Percentiles rank a stretch among this genome's conserved stretches.
Conservation (phyloP, 1,140 invertebrate genomes). For the Leucophenga varia region DNA sequence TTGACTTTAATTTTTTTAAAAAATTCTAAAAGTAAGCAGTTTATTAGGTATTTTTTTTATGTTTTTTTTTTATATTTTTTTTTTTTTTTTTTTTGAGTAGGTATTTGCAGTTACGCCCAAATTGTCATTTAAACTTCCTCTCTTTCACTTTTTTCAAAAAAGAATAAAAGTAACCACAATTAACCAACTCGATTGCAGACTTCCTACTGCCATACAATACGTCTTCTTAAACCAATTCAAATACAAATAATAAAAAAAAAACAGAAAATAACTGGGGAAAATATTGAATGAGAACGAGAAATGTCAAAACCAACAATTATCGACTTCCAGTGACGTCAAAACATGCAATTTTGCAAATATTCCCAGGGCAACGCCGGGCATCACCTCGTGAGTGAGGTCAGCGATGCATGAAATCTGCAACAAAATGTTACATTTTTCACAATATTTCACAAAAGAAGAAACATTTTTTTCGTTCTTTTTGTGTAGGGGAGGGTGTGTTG, state of each 20-base stretch:
- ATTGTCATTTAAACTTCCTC: slow-evolving; percentile 8
- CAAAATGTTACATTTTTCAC: slow-evolving; percentile 26
- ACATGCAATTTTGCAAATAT: no score
- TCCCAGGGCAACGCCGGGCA: not conserved
- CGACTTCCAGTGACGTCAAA: not conserved
- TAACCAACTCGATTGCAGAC: slow-evolving; percentile 23
- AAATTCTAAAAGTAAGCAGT: no score
- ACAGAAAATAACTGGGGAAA: no score
- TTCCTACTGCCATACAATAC: slow-evolving; percentile 7
- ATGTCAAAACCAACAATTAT: not conserved
- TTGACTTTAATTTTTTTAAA: no score
- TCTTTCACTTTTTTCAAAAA: slow-evolving; percentile 1
- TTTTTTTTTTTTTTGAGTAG: slow-evolving; percentile 1
- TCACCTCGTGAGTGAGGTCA: not conserved
- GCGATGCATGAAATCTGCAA: slow-evolving; percentile 18
- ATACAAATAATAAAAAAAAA: not conserved
- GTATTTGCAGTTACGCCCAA: slow-evolving; percentile 13
- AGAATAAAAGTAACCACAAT: slow-evolving; percentile 16
- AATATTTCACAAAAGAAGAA: slow-evolving; percentile 13
- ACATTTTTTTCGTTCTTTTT: slow-evolving; percentile 17
- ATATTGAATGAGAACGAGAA: no score
- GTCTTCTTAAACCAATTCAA: not conserved
- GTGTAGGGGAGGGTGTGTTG: no score
- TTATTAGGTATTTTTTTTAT: no score
- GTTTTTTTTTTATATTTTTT: no score